A percentile compares a stretch with the other conserved stretches of the same genome.
phyloP scores from a whole-genome alignment of 2,888 invertebrate genomes.

The Scaptomyza parva region DNA sequence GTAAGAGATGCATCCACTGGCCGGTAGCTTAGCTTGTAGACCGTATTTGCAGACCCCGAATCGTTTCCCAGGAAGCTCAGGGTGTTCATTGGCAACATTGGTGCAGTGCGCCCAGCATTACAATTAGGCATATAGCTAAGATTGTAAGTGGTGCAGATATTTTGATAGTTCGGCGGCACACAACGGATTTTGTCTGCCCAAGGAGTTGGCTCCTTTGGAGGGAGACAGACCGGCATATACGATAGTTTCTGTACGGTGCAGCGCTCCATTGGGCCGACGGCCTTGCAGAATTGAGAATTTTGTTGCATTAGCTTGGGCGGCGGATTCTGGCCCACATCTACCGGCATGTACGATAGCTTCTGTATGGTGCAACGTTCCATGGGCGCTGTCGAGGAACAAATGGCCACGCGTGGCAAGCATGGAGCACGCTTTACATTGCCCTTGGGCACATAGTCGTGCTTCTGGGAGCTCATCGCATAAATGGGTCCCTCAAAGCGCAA shows the following conservation, averaged over 20 bases:
- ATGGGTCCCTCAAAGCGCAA: constrained; percentile 86
- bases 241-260: constrained; percentile 86
- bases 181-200: constrained; percentile 82
- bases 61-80: constrained; percentile 79
- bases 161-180: constrained; percentile 79
- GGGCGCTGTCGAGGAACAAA: constrained; percentile 75
- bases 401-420: constrained; percentile 67
- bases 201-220: constrained; percentile 82
- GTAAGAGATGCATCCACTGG: constrained; percentile 73
- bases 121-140: constrained; percentile 84
- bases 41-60: constrained; percentile 73
- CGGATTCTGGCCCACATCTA: constrained; percentile 81
- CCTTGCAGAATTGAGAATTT: constrained; percentile 62
- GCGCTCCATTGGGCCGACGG: constrained; percentile 78
- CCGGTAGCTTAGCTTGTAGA: constrained; percentile 83
- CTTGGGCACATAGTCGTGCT: constrained; percentile 90
- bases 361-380: constrained; percentile 83
- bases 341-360: constrained; percentile 82
- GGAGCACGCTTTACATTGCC: constrained; percentile 84
- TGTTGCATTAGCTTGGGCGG: constrained; percentile 80
- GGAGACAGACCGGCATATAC: constrained; percentile 85
- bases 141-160: constrained; percentile 83
- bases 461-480: constrained; percentile 90
- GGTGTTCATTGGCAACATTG: constrained; percentile 68
- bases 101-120: constrained; percentile 65